Conservation (phyloP, 2,797 vertebrate genomes). For the Masticophis lateralis region DNA sequence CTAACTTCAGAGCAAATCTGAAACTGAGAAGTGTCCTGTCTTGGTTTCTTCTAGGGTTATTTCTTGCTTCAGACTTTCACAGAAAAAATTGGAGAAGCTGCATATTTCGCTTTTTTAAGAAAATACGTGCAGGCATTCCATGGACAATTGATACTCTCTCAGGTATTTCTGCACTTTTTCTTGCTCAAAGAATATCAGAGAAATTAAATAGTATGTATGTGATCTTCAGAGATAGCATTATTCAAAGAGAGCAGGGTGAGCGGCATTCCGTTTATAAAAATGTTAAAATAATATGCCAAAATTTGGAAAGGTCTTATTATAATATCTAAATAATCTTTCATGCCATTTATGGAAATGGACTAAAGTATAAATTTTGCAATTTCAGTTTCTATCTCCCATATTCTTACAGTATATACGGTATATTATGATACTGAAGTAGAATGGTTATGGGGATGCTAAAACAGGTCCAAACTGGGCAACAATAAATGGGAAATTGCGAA, state of each 20-base stretch:
- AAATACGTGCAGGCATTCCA: conserved; percentile 86
- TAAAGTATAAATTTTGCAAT: not conserved
- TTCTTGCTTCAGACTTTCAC: conserved; percentile 88
- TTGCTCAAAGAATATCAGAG: not conserved
- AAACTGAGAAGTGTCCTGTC: not conserved
- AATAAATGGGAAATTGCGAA: not conserved
- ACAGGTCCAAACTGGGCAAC: not conserved
- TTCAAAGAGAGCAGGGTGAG: not conserved
- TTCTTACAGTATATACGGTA: not conserved
- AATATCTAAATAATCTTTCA: not conserved
- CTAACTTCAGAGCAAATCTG: not conserved
- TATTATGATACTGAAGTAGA: not conserved
- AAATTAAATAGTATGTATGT: not conserved
- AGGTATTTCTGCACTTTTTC: conserved; percentile 73
- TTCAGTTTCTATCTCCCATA: not conserved
- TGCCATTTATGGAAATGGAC: not conserved
- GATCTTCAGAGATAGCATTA: not conserved
- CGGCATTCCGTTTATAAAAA: not conserved
- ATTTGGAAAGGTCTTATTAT: not conserved
- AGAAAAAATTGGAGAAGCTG: conserved; percentile 77
- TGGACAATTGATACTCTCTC: conserved; percentile 90
- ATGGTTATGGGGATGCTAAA: not conserved
- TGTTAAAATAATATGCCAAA: not conserved
- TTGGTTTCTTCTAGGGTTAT: conserved; percentile 81
- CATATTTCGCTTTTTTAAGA: conserved; percentile 82